A percentile compares a stretch with the other conserved stretches of the same genome.
Evolutionary conservation across 2,113 vertebrate genomes (phyloP).

Genomic region (Poeciliopsis occidentalis): DNA sequence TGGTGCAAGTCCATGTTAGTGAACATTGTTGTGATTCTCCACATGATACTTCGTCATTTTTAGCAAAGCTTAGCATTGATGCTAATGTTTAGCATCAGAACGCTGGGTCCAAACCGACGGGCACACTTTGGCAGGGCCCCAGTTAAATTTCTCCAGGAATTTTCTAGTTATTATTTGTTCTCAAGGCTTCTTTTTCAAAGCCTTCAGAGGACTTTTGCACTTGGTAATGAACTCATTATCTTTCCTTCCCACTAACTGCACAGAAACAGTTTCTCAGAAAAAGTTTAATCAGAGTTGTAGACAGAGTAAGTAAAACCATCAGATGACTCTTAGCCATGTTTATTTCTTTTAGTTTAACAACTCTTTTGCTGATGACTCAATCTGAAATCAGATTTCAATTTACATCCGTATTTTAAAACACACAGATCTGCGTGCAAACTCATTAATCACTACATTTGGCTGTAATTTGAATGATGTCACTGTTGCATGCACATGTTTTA

Average conservation of each 20-base stretch:
- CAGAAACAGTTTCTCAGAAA: constrained; percentile 1
- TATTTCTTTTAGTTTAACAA: neutral
- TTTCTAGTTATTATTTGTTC: neutral
- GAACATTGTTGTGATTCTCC: no score
- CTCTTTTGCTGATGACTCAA: neutral
- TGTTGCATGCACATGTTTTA: constrained; percentile 27
- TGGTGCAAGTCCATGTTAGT: no score
- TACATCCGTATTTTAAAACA: constrained; percentile 25
- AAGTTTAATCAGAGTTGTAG: constrained; percentile 24
- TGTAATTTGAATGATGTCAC: constrained; percentile 18
- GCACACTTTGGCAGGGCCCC: no score
- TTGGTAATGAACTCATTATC: neutral
- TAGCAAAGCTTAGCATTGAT: no score
- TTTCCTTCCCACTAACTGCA: neutral
- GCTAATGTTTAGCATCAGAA: no score
- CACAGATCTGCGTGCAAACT: constrained; percentile 10
- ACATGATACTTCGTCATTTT: no score
- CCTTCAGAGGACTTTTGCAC: neutral
- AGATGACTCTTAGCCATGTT: constrained; percentile 13
- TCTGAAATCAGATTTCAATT: constrained; percentile 28
- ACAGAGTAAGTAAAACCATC: neutral
- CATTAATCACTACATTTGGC: constrained; percentile 34
- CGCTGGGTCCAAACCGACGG: no score
- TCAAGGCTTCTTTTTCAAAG: neutral
- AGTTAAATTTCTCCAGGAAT: no score